phyloP scores from a whole-genome alignment of 2,113 vertebrate species.

The Mugil cephalus region DNA sequence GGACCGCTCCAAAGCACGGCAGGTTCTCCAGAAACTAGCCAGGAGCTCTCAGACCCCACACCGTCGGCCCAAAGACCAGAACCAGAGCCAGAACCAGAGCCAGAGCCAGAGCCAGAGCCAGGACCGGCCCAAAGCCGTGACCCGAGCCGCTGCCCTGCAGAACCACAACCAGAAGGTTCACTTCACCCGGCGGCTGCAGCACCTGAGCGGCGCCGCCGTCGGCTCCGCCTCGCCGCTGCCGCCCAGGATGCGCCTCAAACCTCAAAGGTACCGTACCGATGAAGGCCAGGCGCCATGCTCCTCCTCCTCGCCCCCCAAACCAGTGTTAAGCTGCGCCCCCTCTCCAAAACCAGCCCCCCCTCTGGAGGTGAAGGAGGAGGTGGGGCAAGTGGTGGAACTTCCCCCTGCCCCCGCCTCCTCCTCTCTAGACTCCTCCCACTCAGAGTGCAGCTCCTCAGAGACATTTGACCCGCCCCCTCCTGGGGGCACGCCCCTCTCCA shows the following conservation, averaged over 20 bases:
- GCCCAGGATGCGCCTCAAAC: constrained; percentile 96
- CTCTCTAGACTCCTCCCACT: constrained; percentile 85
- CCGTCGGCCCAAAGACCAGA: constrained; percentile 44
- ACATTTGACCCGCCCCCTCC: constrained; percentile 92
- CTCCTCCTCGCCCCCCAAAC: constrained; percentile 57
- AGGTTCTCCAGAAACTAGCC: constrained; percentile 93
- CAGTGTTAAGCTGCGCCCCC: constrained; percentile 52
- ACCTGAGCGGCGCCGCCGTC: constrained; percentile 78
- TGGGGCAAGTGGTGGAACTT: constrained; percentile 81
- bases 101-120: too few relatives aligned
- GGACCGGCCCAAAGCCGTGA: constrained; percentile 51
- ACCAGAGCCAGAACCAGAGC: constrained; percentile 15
- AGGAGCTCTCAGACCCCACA: constrained; percentile 76
- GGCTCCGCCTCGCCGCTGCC: constrained; percentile 84
- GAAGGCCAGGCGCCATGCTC: constrained; percentile 79
- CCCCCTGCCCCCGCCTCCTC: constrained; percentile 67
- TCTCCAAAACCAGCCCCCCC: neutral
- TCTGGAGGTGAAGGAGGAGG: constrained; percentile 78
- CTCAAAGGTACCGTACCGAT: constrained; percentile 97
- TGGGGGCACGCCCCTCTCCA: constrained; percentile 84
- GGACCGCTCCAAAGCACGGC: constrained; percentile 91
- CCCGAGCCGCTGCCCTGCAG: constrained; percentile 61
- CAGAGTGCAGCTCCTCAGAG: constrained; percentile 95
- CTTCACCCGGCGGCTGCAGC: constrained; percentile 94
- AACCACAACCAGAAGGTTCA: constrained; percentile 94